Percentiles rank a stretch among this genome's conserved stretches.
These are phyloP conservation scores for Lamellibrachia columna DNA, from an alignment of 2,888 invertebrate species.

Conservation along the genomic window DNA sequence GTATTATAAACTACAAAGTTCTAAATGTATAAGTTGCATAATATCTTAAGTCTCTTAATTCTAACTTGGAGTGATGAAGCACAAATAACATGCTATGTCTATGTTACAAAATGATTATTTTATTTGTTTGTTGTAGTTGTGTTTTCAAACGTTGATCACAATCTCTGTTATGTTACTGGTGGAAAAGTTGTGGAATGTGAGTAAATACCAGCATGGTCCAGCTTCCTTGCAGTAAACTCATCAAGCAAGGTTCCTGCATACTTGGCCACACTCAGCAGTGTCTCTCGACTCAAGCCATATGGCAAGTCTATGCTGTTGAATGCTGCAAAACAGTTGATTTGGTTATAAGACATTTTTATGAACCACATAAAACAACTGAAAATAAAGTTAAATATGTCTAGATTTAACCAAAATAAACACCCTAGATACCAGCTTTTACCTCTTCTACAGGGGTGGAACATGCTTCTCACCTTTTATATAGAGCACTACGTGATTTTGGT, in stretches of 20 bases:
- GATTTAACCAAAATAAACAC: too few relatives aligned
- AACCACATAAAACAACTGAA: background rate
- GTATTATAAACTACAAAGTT: too few relatives aligned
- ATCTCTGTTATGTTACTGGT: background rate
- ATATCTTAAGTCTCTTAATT: too few relatives aligned
- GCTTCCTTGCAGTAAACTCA: conserved; percentile 18
- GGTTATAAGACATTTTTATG: background rate
- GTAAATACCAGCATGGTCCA: conserved; percentile 37
- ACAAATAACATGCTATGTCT: too few relatives aligned
- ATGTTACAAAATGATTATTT: too few relatives aligned
- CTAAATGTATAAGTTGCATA: too few relatives aligned
- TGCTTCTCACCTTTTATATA: background rate
- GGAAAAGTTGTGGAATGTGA: background rate
- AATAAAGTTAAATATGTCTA: too few relatives aligned
- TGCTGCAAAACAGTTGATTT: conserved; percentile 42
- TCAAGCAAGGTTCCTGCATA: conserved; percentile 59
- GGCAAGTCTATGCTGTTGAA: conserved; percentile 51
- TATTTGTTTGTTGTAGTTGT: background rate
- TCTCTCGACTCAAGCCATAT: conserved; percentile 59
- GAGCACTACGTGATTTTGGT: background rate
- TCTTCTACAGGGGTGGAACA: background rate
- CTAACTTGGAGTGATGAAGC: too few relatives aligned
- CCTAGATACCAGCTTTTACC: background rate
- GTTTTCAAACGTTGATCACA: background rate
- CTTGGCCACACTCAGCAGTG: conserved; percentile 53